Evolutionary conservation across 2,113 vertebrate species (phyloP).

Genomic region (Otolemur garnettii): DNA sequence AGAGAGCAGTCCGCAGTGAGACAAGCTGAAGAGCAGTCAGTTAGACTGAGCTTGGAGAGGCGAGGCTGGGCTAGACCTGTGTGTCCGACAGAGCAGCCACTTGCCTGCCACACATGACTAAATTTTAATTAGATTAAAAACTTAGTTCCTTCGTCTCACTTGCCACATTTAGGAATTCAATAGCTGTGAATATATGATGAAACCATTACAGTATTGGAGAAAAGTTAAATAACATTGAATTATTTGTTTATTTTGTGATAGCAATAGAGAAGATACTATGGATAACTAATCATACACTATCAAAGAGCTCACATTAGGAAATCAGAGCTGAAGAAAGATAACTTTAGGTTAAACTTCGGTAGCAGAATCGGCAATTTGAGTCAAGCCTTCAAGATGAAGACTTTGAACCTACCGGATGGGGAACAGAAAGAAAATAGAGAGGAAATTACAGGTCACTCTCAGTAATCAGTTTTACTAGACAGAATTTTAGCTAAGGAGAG

Average conservation of each 20-base stretch:
- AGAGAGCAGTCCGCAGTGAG: neutral
- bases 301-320: conserved; percentile 38
- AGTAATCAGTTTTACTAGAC: neutral
- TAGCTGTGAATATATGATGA: neutral
- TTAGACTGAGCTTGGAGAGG: neutral
- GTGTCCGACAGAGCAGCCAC: neutral
- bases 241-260: neutral
- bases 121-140: neutral
- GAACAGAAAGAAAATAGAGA: conserved; percentile 11
- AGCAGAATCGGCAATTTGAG: neutral
- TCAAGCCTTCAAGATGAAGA: neutral
- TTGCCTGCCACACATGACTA: neutral
- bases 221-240: conserved; percentile 35
- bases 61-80: neutral
- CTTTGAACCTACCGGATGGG: neutral
- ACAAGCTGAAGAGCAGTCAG: neutral
- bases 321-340: neutral
- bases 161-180: conserved; percentile 23
- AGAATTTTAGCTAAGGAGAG: neutral
- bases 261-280: neutral
- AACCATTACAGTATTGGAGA: neutral
- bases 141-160: neutral
- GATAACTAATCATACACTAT: neutral
- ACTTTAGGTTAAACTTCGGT: neutral
- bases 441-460: neutral